phyloP scores from a whole-genome alignment of 2,797 vertebrate genomes.

The Melopsittacus undulatus region DNA sequence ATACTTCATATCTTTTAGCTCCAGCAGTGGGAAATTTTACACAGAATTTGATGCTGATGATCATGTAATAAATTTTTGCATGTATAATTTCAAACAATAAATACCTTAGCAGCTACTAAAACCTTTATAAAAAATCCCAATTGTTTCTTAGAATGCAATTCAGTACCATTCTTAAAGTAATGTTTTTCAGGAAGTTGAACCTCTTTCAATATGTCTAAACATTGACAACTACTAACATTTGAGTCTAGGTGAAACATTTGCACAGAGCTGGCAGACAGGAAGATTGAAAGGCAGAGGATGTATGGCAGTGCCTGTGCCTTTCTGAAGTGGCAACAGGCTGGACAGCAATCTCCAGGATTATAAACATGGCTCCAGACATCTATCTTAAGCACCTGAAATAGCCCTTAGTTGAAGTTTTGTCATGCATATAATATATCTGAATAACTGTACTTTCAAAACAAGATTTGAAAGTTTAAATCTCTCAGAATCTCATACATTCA shows the following conservation, averaged over 20 bases:
- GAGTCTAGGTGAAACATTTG: background rate
- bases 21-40: background rate
- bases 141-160: background rate
- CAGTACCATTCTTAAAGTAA: background rate
- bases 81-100: background rate
- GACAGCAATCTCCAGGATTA: background rate
- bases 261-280: background rate
- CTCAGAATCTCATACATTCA: background rate
- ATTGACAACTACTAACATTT: fast-evolving
- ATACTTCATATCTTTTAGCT: background rate
- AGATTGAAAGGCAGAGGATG: background rate
- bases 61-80: background rate
- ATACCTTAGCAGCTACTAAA: background rate
- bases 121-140: background rate
- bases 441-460: background rate
- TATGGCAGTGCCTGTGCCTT: background rate
- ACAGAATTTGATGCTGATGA: background rate
- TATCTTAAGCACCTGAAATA: background rate
- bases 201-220: background rate
- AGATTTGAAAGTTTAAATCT: background rate
- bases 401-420: background rate
- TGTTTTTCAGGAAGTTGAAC: background rate
- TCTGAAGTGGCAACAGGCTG: background rate
- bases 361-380: background rate
- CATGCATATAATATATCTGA: background rate